A percentile compares a stretch with the other conserved stretches of the same genome.
Evolutionary conservation across 2,797 vertebrate genomes (phyloP).

Genomic region (Furcifer pardalis): DNA sequence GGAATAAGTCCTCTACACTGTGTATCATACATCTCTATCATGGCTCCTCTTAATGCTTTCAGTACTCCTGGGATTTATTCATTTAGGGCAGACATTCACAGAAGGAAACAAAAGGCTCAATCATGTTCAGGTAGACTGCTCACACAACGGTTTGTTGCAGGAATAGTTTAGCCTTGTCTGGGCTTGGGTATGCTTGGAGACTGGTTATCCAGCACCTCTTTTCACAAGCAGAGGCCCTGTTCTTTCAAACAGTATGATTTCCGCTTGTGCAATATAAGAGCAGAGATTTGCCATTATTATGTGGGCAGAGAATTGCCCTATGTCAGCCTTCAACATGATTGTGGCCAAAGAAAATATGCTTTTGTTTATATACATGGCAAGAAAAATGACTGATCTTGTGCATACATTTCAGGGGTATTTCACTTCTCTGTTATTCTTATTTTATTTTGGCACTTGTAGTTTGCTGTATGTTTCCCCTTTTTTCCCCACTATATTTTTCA

Average conservation of each 20-base stretch:
- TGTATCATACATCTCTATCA: not conserved
- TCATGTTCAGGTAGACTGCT: too few species aligned
- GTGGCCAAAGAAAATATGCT: not conserved
- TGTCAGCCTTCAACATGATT: too few species aligned
- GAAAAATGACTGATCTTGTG: not conserved
- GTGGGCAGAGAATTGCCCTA: too few species aligned
- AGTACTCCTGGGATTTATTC: not conserved
- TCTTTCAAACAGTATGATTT: too few species aligned
- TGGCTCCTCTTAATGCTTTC: not conserved
- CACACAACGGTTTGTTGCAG: too few species aligned
- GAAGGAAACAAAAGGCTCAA: not conserved
- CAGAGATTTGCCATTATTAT: too few species aligned
- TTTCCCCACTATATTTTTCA: not conserved
- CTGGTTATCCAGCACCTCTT: too few species aligned
- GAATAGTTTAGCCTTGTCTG: too few species aligned
- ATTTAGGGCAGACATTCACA: conserved; percentile 6
- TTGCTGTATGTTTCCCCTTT: conserved; percentile 11
- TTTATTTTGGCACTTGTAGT: conserved; percentile 26
- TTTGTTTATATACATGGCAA: not conserved
- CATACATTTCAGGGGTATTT: conserved; percentile 29
- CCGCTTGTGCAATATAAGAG: too few species aligned
- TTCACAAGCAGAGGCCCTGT: too few species aligned
- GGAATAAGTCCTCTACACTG: not conserved
- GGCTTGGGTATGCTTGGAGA: too few species aligned
- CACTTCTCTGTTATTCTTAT: conserved; percentile 11